Evolutionary conservation across 2,888 invertebrate species (phyloP).

Genomic region (Lordiphosa fenestrarum): DNA sequence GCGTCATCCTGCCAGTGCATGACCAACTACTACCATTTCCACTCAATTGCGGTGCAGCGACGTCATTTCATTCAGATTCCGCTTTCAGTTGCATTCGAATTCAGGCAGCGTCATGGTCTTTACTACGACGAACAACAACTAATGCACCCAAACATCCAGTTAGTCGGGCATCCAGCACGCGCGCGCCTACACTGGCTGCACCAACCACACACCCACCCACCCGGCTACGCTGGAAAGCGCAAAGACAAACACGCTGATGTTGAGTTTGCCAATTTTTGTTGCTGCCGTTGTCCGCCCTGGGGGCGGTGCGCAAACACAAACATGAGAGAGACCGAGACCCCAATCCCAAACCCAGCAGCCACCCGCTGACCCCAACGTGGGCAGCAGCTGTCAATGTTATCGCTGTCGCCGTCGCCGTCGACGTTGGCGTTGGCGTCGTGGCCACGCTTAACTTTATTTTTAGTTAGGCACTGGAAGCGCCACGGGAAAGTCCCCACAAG

Average conservation of each 20-base stretch:
- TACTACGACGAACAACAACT: constrained; percentile 51
- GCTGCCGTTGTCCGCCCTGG: constrained; percentile 35
- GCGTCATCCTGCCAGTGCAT: constrained; percentile 19
- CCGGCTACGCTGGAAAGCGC: constrained; percentile 48
- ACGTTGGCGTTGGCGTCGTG: constrained; percentile 19
- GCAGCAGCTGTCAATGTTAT: constrained; percentile 76
- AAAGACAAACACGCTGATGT: constrained; percentile 70
- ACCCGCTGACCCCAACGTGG: constrained; percentile 56
- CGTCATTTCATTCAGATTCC: constrained; percentile 64
- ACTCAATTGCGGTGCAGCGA: constrained; percentile 29
- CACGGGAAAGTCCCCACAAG: constrained; percentile 59
- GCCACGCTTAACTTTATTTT: constrained; percentile 74
- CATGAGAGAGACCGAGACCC: neutral
- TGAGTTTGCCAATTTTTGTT: constrained; percentile 21
- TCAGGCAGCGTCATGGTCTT: constrained; percentile 63
- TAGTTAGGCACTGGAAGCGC: constrained; percentile 69
- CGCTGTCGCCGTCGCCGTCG: constrained; percentile 30
- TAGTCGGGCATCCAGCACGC: constrained; percentile 61
- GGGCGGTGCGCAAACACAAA: constrained; percentile 41
- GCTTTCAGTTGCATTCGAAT: constrained; percentile 20
- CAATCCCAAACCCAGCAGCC: constrained; percentile 16
- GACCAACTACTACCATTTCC: neutral
- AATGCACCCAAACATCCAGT: constrained; percentile 54
- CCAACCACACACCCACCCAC: constrained; percentile 14
- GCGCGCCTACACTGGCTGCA: constrained; percentile 40